phyloP scores from a whole-genome alignment of 2,888 invertebrate species.

The Eupithecia abbreviata region DNA sequence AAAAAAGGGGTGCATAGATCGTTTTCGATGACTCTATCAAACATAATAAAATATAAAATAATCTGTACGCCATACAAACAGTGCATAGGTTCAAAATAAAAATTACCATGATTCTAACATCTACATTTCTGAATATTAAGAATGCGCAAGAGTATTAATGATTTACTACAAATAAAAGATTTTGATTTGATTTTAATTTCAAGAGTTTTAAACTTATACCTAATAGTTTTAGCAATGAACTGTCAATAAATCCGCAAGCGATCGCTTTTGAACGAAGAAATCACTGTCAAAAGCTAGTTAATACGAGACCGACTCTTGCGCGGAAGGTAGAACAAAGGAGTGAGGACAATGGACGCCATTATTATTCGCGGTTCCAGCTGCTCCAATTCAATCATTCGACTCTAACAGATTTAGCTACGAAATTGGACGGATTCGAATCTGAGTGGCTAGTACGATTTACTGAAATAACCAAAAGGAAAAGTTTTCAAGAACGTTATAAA shows the following conservation, averaged over 20 bases:
- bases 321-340: constrained; percentile 42
- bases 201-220: too few species aligned
- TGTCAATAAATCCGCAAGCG: neutral
- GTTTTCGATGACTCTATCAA: too few species aligned
- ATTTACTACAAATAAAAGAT: too few species aligned
- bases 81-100: too few species aligned
- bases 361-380: constrained; percentile 30
- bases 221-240: neutral
- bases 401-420: neutral
- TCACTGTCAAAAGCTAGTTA: constrained; percentile 22
- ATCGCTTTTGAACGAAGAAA: neutral
- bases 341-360: constrained; percentile 41
- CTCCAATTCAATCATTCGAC: constrained; percentile 10
- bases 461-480: neutral
- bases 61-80: too few species aligned
- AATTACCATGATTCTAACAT: too few species aligned
- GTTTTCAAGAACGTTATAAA: neutral
- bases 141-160: too few species aligned
- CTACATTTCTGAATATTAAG: too few species aligned
- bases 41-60: too few species aligned
- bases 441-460: neutral
- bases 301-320: constrained; percentile 36
- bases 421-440: neutral
- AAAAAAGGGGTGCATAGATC: too few species aligned
- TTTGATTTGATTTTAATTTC: too few species aligned